Conservation (phyloP, 53 echinoderm and acorn worm species). For the Holothuria leucospilota region DNA sequence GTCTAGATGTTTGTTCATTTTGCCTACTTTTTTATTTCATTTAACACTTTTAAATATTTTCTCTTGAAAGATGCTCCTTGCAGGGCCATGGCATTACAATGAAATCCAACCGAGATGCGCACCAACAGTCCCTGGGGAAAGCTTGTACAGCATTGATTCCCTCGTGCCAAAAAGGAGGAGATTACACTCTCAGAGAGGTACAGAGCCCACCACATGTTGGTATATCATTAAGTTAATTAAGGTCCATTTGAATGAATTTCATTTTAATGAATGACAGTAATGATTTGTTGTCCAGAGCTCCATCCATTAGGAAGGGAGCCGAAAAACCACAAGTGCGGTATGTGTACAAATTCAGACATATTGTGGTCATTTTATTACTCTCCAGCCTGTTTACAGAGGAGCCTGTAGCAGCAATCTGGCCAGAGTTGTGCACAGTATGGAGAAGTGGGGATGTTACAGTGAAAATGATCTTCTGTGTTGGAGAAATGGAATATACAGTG, state of each 20-base stretch:
- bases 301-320: neutral
- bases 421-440: too few relatives aligned
- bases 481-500: too few relatives aligned
- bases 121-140: neutral
- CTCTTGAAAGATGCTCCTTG: conserved; percentile 24
- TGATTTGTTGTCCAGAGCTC: neutral
- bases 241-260: neutral
- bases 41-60: neutral
- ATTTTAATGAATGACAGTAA: neutral
- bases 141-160: neutral
- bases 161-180: conserved; percentile 23
- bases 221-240: neutral
- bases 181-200: conserved; percentile 18
- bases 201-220: neutral
- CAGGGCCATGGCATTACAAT: conserved; percentile 41
- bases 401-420: too few relatives aligned
- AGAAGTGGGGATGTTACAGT: too few relatives aligned
- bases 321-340: too few relatives aligned
- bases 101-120: neutral
- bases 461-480: too few relatives aligned
- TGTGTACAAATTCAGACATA: too few relatives aligned
- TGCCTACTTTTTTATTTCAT: too few relatives aligned
- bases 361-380: too few relatives aligned
- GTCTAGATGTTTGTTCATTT: too few relatives aligned
- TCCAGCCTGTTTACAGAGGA: too few relatives aligned